Evolutionary conservation across 2,797 vertebrate species (phyloP).

Genomic region (Gephyroberyx darwinii): DNA sequence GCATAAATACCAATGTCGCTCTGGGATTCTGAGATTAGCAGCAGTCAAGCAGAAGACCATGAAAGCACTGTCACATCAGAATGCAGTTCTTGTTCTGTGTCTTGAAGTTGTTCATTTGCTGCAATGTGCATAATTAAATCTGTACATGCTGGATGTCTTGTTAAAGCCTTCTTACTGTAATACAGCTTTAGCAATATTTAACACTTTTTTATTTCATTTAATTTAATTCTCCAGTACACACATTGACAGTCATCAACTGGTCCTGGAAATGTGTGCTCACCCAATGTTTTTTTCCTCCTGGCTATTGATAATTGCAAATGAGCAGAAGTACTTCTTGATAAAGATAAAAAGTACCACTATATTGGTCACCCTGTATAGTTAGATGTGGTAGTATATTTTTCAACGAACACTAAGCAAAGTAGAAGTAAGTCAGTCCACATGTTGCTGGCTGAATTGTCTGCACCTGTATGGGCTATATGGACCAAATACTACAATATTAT

Average conservation of each 20-base stretch:
- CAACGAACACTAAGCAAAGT: background rate
- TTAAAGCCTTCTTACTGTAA: constrained; percentile 22
- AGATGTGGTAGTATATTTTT: background rate
- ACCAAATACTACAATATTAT: too few species aligned
- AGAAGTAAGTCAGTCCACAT: background rate
- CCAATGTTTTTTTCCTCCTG: background rate
- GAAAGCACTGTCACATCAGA: constrained; percentile 2
- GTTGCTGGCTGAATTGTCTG: too few species aligned
- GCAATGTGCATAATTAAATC: constrained; percentile 69
- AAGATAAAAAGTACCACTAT: background rate
- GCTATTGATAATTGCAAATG: background rate
- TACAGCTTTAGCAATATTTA: too few species aligned
- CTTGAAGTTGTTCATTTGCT: constrained; percentile 53
- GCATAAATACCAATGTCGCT: background rate
- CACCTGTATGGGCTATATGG: too few species aligned
- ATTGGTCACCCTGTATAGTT: background rate
- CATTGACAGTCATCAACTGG: too few species aligned
- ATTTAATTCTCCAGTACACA: too few species aligned
- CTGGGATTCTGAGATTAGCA: constrained; percentile 1
- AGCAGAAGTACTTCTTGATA: too few species aligned
- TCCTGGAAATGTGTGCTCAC: too few species aligned
- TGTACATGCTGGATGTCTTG: constrained; percentile 52
- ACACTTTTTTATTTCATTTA: too few species aligned
- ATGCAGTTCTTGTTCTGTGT: constrained; percentile 30
- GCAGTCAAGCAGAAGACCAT: background rate